A percentile compares a stretch with the other conserved stretches of the same genome.
Conservation (phyloP, 2,797 vertebrate genomes). For the Menidia menidia region DNA sequence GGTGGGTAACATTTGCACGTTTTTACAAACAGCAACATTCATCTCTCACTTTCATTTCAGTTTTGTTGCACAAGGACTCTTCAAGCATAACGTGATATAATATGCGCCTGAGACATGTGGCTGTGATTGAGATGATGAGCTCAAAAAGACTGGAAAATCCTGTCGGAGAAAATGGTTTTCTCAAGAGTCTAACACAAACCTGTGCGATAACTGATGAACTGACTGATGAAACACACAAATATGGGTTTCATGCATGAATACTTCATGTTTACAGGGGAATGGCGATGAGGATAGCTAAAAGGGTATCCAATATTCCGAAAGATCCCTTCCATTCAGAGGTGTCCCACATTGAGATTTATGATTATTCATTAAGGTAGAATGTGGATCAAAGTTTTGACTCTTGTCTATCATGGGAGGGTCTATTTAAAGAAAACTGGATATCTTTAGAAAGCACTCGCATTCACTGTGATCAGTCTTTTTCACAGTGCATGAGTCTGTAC, state of each 20-base stretch:
- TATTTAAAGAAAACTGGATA: constrained; percentile 21
- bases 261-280: background rate
- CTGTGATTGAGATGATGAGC: background rate
- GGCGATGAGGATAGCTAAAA: background rate
- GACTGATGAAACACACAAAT: background rate
- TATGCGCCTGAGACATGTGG: background rate
- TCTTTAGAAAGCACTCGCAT: constrained; percentile 12
- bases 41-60: background rate
- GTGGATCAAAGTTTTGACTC: constrained; percentile 32
- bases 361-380: constrained; percentile 34
- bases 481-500: background rate
- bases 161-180: background rate
- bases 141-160: constrained; percentile 11
- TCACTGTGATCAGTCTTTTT: background rate
- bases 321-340: background rate
- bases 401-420: constrained; percentile 1
- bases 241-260: constrained; percentile 1
- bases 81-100: background rate
- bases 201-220: background rate
- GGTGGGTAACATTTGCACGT: background rate
- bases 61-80: background rate
- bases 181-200: background rate
- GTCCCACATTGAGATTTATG: constrained; percentile 5
- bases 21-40: background rate
- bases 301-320: constrained; percentile 1